Percentiles rank a stretch among this genome's conserved stretches.
Evolutionary conservation across 2,113 vertebrate genomes (phyloP).

Genomic region (Papio anubis): DNA sequence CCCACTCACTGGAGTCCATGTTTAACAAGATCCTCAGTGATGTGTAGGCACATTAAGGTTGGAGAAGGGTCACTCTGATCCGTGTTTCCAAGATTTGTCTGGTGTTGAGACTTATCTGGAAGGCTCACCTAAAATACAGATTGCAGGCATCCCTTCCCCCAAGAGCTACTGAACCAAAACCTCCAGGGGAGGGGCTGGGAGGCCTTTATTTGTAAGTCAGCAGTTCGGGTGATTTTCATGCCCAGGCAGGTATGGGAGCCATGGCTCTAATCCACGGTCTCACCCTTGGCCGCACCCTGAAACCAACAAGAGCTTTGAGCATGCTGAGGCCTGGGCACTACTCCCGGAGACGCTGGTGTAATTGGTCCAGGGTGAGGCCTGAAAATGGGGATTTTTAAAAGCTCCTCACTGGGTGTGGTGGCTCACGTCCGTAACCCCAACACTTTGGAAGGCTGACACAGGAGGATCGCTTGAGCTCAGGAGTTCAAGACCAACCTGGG

Average conservation of each 20-base stretch:
- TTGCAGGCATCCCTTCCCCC: not conserved
- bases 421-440: no score
- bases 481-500: no score
- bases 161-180: not conserved
- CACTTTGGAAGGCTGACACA: no score
- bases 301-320: not conserved
- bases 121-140: not conserved
- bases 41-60: fast-evolving
- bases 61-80: not conserved
- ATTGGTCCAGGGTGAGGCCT: not conserved
- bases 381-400: not conserved
- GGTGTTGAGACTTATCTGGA: not conserved
- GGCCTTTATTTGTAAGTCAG: not conserved
- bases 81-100: not conserved
- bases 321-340: not conserved
- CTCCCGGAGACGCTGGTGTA: not conserved
- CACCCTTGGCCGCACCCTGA: not conserved
- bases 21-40: not conserved
- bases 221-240: not conserved
- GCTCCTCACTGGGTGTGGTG: not conserved
- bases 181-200: not conserved
- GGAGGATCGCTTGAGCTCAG: no score
- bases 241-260: not conserved
- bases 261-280: not conserved
- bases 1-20: fast-evolving